Evolutionary conservation across 2,113 vertebrate genomes (phyloP), one percentile per base, ranked within the genome.

Genomic region (Panurus biarmicus): DNA sequence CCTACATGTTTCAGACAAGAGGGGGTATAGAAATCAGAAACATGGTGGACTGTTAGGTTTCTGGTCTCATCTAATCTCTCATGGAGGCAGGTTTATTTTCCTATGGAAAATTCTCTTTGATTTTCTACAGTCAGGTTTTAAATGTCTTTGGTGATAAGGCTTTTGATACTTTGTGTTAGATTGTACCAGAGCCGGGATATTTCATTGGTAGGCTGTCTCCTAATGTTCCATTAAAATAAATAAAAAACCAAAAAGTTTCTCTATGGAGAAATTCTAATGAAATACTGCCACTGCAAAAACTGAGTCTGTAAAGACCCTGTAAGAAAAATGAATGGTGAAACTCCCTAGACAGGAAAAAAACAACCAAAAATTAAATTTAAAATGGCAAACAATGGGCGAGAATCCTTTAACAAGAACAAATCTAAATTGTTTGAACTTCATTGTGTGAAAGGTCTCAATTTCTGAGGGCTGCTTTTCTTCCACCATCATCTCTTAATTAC

Each of bases 371-470:
- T 67, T 23, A 75, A 73, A 89, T 64, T 91, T 42, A 83, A 87
- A 93, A 84, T 78, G 48, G 56, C 57, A 91, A 93, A 91, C 53
- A 93, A 64, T 60, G 40, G 56, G 87, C 70, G 47, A 75, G 53
- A 75, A 23, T 48, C 33, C 21, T 91, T 77, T 93, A 93, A 83
- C 1, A 2, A 67, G 71, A 85, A 74, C 3, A 79, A 80, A 85
- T 90, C 77, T 77, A 70, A 85, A 83, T 85, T 82, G 21, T 53
- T 79, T 91, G 60, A 95, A 92, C 74, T 93, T 70, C 33, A 60
- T 64, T 94, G 82, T 91, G 54, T 40, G 75, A 85, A 78, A 95
- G 73, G 66, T 89, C 54, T 89, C 56, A 16, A 1, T 93, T 91
- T 91, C 57, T 64, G 75, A 95, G 87, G 62, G 51, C 53, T 87